A percentile compares a stretch with the other conserved stretches of the same genome.
phyloP scores from a whole-genome alignment of 92 coral and sea anemone species.

The Heteractis magnifica region DNA sequence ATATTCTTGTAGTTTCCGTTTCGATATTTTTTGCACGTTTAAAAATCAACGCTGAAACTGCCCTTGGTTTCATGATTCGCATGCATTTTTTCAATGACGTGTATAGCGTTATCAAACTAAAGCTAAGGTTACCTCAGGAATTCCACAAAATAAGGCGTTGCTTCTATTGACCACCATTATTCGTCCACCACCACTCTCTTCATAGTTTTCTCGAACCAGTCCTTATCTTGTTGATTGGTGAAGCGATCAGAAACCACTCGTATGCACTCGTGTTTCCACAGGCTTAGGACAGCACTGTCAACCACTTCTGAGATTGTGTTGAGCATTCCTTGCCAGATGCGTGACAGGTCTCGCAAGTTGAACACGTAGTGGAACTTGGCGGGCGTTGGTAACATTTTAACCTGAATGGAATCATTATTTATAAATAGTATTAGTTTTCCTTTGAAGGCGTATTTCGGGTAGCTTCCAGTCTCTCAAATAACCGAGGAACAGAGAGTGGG shows the following conservation, averaged over 20 bases:
- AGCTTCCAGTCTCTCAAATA: no score
- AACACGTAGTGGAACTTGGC: slow-evolving; percentile 98
- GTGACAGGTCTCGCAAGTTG: slow-evolving; percentile 97
- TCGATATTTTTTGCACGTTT: no score
- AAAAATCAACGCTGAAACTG: no score
- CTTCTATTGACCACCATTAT: slow-evolving; percentile 71
- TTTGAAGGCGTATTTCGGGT: no score
- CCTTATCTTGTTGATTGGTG: slow-evolving; percentile 83
- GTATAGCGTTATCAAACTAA: not conserved
- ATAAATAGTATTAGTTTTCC: no score
- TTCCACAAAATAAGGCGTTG: slow-evolving; percentile 80
- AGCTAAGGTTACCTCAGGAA: slow-evolving; percentile 64
- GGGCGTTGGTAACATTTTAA: slow-evolving; percentile 97
- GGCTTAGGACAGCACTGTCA: slow-evolving; percentile 52
- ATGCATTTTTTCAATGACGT: no score
- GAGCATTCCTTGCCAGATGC: slow-evolving; percentile 96
- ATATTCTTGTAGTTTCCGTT: no score
- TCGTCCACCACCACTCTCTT: slow-evolving; percentile 84
- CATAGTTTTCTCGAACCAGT: slow-evolving; percentile 98
- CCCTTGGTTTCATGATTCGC: no score
- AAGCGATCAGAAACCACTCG: slow-evolving; percentile 95
- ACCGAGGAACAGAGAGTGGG: no score
- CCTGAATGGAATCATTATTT: slow-evolving; percentile 30
- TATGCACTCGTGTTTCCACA: slow-evolving; percentile 97
- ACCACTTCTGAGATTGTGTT: slow-evolving; percentile 81